These are phyloP conservation scores for Lathronympha strigana DNA, from an alignment of 2,888 invertebrate species.

Conservation along the genomic window DNA sequence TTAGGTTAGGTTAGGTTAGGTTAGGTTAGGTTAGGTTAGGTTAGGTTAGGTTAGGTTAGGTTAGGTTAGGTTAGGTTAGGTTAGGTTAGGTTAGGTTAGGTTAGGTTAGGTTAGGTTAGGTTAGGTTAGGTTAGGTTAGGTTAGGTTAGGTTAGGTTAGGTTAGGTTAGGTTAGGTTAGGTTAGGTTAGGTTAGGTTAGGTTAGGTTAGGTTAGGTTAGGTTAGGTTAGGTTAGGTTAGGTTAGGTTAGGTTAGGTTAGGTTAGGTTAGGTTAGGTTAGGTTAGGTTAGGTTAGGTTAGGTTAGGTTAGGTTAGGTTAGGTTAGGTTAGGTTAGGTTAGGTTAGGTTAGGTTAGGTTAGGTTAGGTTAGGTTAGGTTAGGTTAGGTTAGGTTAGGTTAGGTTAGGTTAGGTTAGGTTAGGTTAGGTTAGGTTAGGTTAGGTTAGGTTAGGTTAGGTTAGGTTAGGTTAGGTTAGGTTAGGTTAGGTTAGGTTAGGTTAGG, in stretches of 20 bases:
- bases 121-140: slow-evolving; percentile 19
- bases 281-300: slow-evolving; percentile 19
- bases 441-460: slow-evolving; percentile 19
- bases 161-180: slow-evolving; percentile 11
- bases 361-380: slow-evolving; percentile 19
- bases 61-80: slow-evolving; percentile 19
- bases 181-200: slow-evolving; percentile 19
- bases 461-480: slow-evolving; percentile 19
- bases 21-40: slow-evolving; percentile 20
- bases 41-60: slow-evolving; percentile 19
- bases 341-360: slow-evolving; percentile 19
- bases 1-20: slow-evolving; percentile 29
- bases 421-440: slow-evolving; percentile 19
- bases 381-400: slow-evolving; percentile 19
- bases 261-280: slow-evolving; percentile 17
- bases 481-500: slow-evolving; percentile 20
- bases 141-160: slow-evolving; percentile 19
- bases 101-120: slow-evolving; percentile 19
- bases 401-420: slow-evolving; percentile 19
- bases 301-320: slow-evolving; percentile 19
- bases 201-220: slow-evolving; percentile 19
- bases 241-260: slow-evolving; percentile 19
- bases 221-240: slow-evolving; percentile 19
- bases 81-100: slow-evolving; percentile 19
- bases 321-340: slow-evolving; percentile 19